Evolutionary conservation across 1,140 invertebrate genomes (phyloP), one percentile per base, ranked within the genome.

Genomic region (Nixonia krombeini): DNA sequence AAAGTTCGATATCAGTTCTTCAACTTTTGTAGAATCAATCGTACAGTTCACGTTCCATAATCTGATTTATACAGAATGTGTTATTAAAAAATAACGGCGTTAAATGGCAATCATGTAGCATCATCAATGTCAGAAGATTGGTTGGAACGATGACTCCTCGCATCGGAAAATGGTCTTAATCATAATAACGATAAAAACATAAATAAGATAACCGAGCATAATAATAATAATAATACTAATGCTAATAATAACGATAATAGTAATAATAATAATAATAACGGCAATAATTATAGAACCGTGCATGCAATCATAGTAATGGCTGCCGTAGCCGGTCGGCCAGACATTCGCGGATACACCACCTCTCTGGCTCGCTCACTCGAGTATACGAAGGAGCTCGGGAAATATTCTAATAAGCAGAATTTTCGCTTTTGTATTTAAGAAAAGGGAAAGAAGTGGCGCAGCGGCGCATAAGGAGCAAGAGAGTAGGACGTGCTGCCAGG

Each of bases 401-500:
- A 81, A 81, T 82, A 83, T 80, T 81, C 78, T 82, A 82, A 83
- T 82, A 82, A 81, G 79, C 78, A 82, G 80, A 82, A 83, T 83
- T 82, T 82, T 82, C 76, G 78, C 81, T 83, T 82, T 83, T 82
- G 79, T 80, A 80, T 80, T 82, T 81, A 82, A 82, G 79, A 80
- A 82, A 81, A 80, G 74, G 76, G 75, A 76, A 81, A n/a, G n/a
- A n/a, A n/a, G n/a, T n/a, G n/a, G n/a, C n/a, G n/a, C n/a, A n/a
- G n/a, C n/a, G 67, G 70, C 38, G 50, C 12, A 46, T 50, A 31
- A 33, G 29, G 47, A 16, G 70, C 56, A 46, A n/a, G n/a, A n/a
- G n/a, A n/a, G n/a, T n/a, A n/a, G n/a, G n/a, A n/a, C n/a, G n/a
- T n/a, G n/a, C n/a, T n/a, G n/a, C n/a, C n/a, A n/a, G n/a, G n/a